Conservation (phyloP, 2,888 invertebrate species). For the Amphipyra tragopoginis region DNA sequence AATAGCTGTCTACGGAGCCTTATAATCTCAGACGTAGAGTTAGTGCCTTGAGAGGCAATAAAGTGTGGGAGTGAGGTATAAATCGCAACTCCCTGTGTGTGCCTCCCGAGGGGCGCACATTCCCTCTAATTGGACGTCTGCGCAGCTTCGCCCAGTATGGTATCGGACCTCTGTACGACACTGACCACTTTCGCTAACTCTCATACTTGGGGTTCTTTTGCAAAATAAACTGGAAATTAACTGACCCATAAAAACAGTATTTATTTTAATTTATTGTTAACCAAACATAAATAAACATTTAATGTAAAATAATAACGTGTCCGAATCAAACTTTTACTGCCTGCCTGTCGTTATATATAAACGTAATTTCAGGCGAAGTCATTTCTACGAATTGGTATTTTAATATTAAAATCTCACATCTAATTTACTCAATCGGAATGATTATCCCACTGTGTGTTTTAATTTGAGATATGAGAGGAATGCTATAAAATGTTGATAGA, state of each 20-base stretch:
- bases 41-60: slow-evolving; percentile 44
- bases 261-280: slow-evolving; percentile 28
- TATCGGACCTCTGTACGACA: slow-evolving; percentile 71
- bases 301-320: slow-evolving; percentile 6
- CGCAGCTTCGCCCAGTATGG: slow-evolving; percentile 78
- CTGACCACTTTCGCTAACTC: slow-evolving; percentile 82
- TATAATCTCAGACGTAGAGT: slow-evolving; percentile 48
- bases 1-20: slow-evolving; percentile 34
- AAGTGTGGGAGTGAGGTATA: slow-evolving; percentile 56
- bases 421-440: slow-evolving; percentile 30
- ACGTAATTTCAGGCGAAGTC: slow-evolving; percentile 10
- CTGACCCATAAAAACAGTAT: slow-evolving; percentile 52
- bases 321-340: slow-evolving; percentile 17
- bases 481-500: slow-evolving; percentile 55
- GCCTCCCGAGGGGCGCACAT: slow-evolving; percentile 76
- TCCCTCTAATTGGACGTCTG: slow-evolving; percentile 88
- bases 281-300: slow-evolving; percentile 17
- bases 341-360: slow-evolving; percentile 15
- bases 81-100: slow-evolving; percentile 78
- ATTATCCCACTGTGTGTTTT: slow-evolving; percentile 50
- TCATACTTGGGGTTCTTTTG: slow-evolving; percentile 60
- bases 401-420: slow-evolving; percentile 36
- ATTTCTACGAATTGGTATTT: slow-evolving; percentile 24
- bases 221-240: slow-evolving; percentile 57
- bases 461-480: slow-evolving; percentile 51